A percentile compares a stretch with the other conserved stretches of the same genome.
Evolutionary conservation across 2,113 vertebrate species (phyloP).

Genomic region (Daphoenositta chrysoptera): DNA sequence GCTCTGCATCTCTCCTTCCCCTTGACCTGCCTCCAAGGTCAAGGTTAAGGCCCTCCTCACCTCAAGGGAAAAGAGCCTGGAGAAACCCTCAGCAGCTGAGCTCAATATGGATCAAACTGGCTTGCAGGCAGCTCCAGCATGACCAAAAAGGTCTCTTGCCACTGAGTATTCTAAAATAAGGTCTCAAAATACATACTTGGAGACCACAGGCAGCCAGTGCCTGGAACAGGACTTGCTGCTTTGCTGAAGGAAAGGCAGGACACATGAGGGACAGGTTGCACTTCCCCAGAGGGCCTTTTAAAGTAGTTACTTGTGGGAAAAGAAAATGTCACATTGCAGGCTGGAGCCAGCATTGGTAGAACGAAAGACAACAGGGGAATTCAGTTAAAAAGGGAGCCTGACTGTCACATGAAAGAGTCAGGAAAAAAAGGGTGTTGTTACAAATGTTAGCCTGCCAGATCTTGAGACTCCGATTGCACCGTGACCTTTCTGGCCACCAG

Average conservation of each 20-base stretch:
- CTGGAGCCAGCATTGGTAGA: not conserved
- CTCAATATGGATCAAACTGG: not conserved
- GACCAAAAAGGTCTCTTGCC: not conserved
- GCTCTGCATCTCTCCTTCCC: not conserved
- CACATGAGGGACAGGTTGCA: not conserved
- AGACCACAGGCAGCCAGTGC: not conserved
- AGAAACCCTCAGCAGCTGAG: not conserved
- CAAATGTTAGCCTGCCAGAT: not conserved
- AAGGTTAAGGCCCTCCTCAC: not conserved
- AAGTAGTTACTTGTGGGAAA: not conserved
- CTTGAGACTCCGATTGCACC: not conserved
- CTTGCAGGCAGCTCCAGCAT: not conserved
- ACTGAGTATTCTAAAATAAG: not conserved
- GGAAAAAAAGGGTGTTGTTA: not conserved
- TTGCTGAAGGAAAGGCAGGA: not conserved
- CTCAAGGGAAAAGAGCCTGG: not conserved
- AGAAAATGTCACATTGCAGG: not conserved
- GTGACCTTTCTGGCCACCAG: not conserved
- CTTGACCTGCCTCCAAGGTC: not conserved
- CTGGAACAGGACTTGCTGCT: not conserved
- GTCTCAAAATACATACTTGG: not conserved
- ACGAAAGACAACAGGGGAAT: not conserved
- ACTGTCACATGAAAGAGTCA: not conserved
- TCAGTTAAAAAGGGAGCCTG: not conserved
- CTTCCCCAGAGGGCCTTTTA: not conserved